Conservation (phyloP, 1,140 invertebrate genomes). For the Drosophila takahashii region DNA sequence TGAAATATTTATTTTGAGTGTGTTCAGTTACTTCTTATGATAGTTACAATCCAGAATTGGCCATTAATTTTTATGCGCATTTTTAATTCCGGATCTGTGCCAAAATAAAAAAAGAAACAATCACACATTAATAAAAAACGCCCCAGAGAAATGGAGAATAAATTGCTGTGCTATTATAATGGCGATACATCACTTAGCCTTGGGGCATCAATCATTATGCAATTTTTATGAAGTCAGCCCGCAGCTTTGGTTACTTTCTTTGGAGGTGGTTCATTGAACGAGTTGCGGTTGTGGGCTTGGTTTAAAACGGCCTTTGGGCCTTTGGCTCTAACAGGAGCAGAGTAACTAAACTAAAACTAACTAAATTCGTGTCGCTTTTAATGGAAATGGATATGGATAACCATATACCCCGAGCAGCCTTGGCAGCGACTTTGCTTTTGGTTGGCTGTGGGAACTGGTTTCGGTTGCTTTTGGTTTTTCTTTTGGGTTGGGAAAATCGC, state of each 20-base stretch:
- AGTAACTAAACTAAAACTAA: conserved; percentile 1
- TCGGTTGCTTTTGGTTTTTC: conserved; percentile 7
- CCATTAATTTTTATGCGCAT: neutral
- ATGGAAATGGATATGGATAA: conserved; percentile 28
- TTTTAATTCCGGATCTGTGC: neutral
- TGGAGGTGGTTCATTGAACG: conserved; percentile 41
- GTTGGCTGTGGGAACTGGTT: conserved; percentile 59
- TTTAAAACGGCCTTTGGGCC: conserved; percentile 35
- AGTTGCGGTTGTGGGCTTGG: conserved; percentile 4
- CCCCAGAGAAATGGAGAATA: conserved; percentile 5
- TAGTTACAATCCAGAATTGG: neutral
- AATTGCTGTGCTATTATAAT: conserved; percentile 22
- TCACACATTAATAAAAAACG: conserved; percentile 17
- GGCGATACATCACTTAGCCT: conserved; percentile 35
- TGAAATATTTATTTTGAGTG: neutral
- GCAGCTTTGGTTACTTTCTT: conserved; percentile 30
- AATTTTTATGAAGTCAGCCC: conserved; percentile 21
- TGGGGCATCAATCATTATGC: conserved; percentile 47
- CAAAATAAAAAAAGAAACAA: conserved; percentile 12
- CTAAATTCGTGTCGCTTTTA: conserved; percentile 40
- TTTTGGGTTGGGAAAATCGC: conserved; percentile 45
- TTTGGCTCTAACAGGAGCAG: conserved; percentile 33
- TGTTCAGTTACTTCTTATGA: neutral
- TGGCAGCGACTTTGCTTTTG: conserved; percentile 35
- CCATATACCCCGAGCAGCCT: conserved; percentile 22